A percentile compares a stretch with the other conserved stretches of the same genome.
Evolutionary conservation across 2,888 invertebrate genomes (phyloP).

Genomic region (Bibio marci): DNA sequence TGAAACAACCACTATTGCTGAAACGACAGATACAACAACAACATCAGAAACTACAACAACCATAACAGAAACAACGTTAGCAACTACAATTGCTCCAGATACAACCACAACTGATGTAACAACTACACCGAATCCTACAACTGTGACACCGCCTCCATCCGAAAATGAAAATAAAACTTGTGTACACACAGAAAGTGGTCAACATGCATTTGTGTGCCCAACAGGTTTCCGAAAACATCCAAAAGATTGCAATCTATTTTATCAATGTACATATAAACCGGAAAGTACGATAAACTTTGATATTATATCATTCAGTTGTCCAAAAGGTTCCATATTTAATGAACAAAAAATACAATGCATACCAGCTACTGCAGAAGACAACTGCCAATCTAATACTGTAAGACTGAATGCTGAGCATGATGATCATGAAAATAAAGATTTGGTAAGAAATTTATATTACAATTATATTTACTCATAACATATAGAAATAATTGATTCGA

Average conservation of each 20-base stretch:
- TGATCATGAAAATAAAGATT: neutral
- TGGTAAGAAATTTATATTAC: conserved; percentile 19
- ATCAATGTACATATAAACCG: conserved; percentile 56
- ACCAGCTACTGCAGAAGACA: conserved; percentile 37
- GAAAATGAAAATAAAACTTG: conserved; percentile 14
- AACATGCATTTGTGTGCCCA: conserved; percentile 58
- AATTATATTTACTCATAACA: conserved; percentile 18
- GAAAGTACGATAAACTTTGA: conserved; percentile 53
- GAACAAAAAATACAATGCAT: conserved; percentile 55
- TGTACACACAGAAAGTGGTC: conserved; percentile 34
- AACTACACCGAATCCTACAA: conserved; percentile 1
- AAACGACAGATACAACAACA: conserved; percentile 3
- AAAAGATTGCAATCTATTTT: conserved; percentile 66
- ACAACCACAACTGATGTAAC: conserved; percentile 1
- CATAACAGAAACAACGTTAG: neutral
- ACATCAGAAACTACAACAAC: conserved; percentile 5
- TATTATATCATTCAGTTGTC: conserved; percentile 56
- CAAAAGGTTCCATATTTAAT: conserved; percentile 59
- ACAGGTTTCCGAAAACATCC: conserved; percentile 71
- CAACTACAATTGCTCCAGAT: neutral
- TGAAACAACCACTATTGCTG: conserved; percentile 6
- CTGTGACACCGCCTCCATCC: neutral
- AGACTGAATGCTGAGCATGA: neutral
- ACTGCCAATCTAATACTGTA: conserved; percentile 19
- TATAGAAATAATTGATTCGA: neutral